Evolutionary conservation across 2,797 vertebrate species (phyloP).

Genomic region (Chelidonichthys spinosus): DNA sequence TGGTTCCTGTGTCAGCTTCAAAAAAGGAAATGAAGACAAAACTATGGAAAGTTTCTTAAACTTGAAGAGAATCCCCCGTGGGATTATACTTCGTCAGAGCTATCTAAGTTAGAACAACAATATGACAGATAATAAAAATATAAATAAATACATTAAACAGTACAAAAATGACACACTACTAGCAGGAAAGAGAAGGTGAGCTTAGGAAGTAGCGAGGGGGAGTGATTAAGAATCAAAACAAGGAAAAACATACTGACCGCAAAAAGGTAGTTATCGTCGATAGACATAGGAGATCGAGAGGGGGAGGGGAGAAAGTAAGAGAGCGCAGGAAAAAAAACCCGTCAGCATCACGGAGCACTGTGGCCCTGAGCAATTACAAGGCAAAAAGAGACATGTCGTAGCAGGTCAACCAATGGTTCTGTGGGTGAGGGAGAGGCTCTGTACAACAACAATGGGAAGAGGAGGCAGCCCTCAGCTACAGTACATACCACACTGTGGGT

Average conservation of each 20-base stretch:
- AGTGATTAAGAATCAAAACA: neutral
- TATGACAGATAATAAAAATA: conserved; percentile 20
- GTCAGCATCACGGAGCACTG: conserved; percentile 19
- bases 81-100: conserved; percentile 26
- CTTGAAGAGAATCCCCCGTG: conserved; percentile 18
- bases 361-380: conserved; percentile 45
- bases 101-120: conserved; percentile 6
- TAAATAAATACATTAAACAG: conserved; percentile 30
- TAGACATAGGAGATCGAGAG: neutral
- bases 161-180: neutral
- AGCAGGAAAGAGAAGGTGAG: conserved; percentile 16
- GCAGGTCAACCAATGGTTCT: conserved; percentile 54
- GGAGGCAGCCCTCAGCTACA: conserved; percentile 37
- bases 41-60: conserved; percentile 13
- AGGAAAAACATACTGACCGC: conserved; percentile 3
- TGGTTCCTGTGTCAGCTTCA: conserved; percentile 10
- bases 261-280: conserved; percentile 37
- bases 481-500: conserved; percentile 55
- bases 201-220: neutral
- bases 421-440: conserved; percentile 47
- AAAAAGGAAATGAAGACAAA: conserved; percentile 25
- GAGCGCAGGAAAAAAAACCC: conserved; percentile 34
- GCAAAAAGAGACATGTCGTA: conserved; percentile 55
- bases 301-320: neutral
- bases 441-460: conserved; percentile 51